A percentile compares a stretch with the other conserved stretches of the same genome.
phyloP scores from a whole-genome alignment of 2,113 vertebrate genomes.

The Centropus unirufus region DNA sequence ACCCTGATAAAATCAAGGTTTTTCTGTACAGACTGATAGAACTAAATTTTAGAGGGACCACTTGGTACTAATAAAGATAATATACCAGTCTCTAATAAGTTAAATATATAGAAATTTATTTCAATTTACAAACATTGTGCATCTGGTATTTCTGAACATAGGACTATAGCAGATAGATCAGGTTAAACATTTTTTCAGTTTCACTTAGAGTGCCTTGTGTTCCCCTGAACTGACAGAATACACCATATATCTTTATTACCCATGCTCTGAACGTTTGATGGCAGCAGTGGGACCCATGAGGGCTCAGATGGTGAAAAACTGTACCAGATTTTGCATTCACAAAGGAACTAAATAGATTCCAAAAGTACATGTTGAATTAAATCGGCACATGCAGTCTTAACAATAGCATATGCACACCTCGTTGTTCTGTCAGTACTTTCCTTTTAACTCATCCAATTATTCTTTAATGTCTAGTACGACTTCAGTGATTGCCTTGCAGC shows the following conservation, averaged over 20 bases:
- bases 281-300: not conserved
- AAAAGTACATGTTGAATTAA: not conserved
- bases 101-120: not conserved
- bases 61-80: not conserved
- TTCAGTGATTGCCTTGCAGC: not conserved
- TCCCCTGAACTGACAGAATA: not conserved
- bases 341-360: not conserved
- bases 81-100: not conserved
- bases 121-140: not conserved
- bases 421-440: not conserved
- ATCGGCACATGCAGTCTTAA: not conserved
- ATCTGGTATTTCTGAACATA: not conserved
- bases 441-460: not conserved
- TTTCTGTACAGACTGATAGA: not conserved
- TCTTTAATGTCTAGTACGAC: not conserved
- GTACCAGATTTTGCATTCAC: not conserved
- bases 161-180: not conserved
- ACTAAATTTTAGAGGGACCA: not conserved
- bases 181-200: slow-evolving; percentile 10
- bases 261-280: not conserved
- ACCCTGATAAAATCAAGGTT: not conserved
- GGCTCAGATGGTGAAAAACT: not conserved
- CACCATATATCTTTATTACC: not conserved
- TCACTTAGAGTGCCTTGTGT: not conserved
- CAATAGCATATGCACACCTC: not conserved